Percentiles rank a stretch among this genome's conserved stretches.
phyloP scores from a whole-genome alignment of 2,888 invertebrate species.

The Hemistola chrysoprasaria region DNA sequence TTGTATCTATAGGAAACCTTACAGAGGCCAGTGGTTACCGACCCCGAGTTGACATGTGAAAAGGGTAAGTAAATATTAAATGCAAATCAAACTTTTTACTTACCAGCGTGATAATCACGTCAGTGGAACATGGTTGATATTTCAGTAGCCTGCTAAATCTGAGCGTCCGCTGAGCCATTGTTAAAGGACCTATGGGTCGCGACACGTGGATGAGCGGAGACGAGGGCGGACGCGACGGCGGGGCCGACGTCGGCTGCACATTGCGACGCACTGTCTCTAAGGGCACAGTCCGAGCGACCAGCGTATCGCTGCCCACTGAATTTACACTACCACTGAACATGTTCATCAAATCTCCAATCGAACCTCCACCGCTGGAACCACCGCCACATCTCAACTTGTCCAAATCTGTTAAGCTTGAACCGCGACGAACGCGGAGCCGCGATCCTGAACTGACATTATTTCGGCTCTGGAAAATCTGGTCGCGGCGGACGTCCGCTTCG shows the following conservation, averaged over 20 bases:
- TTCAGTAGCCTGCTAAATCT: slow-evolving; percentile 86
- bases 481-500: slow-evolving; percentile 75
- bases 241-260: slow-evolving; percentile 70
- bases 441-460: slow-evolving; percentile 66
- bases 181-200: slow-evolving; percentile 80
- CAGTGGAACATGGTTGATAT: slow-evolving; percentile 83
- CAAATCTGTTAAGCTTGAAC: slow-evolving; percentile 88
- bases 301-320: slow-evolving; percentile 87
- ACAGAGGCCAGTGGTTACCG: slow-evolving; percentile 19
- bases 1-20: slow-evolving; percentile 20
- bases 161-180: slow-evolving; percentile 86
- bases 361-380: slow-evolving; percentile 79
- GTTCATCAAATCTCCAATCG: slow-evolving; percentile 92
- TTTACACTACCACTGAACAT: slow-evolving; percentile 87
- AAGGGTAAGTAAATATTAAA: slow-evolving; percentile 13
- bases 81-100: slow-evolving; percentile 40
- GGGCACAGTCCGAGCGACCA: slow-evolving; percentile 88
- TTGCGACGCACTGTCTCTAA: slow-evolving; percentile 85
- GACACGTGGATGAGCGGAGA: slow-evolving; percentile 70
- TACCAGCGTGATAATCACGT: slow-evolving; percentile 68
- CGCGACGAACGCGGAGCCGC: slow-evolving; percentile 84
- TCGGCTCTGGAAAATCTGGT: slow-evolving; percentile 78
- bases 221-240: slow-evolving; percentile 63
- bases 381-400: slow-evolving; percentile 83
- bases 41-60: slow-evolving; percentile 12